Evolutionary conservation across 2,113 vertebrate species (phyloP), one percentile per base, ranked within the genome.

Genomic region (Larimichthys polyactis): DNA sequence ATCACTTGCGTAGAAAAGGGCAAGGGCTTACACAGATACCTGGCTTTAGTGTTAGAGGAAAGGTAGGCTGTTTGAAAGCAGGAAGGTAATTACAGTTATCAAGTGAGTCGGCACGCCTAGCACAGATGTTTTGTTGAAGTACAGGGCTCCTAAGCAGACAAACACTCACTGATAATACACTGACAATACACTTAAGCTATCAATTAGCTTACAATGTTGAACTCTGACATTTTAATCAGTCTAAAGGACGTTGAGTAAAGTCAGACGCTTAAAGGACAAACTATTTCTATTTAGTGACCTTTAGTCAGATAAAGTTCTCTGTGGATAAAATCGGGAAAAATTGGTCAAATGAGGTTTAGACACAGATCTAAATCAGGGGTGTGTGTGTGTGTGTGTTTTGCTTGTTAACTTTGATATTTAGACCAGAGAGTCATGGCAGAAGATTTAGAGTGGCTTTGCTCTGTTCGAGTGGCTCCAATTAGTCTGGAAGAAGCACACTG

Each of bases 321-420:
- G 43, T 65, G 27, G 40, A 16, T 62, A 66, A 73, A 68, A 51
- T 19, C 14, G 11, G 14, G 46, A 46, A 29, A 0, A 27, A 8
- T 62, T 67, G 52, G 52, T 79, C 57, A 81, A 64, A 60, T 52
- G 57, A 62, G 82, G 64, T 85, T 88, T 77, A 59, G 55, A 69
- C 10, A 63, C 57, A 82, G 71, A 87, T 90, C 52, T 76, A 43
- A 81, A 75, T 86, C 62, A 12, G 72, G 2, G 46, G 32, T 36
- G 32, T 76, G 75, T 81, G 81, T 68, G 66, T 14, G 66, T 14
- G 62, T 79, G 68, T 55, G 71, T 48, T 80, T 75, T 84, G 65
- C 78, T 82, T 89, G 74, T 90, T 81, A 92, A 85, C 79, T 86
- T 40, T 83, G 88, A 87, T 79, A 89, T 82, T 86, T 66, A 72